Base-by-base conservation (phyloP, 2,888 invertebrate genomes). In the Palloptera scutellata region DNA sequence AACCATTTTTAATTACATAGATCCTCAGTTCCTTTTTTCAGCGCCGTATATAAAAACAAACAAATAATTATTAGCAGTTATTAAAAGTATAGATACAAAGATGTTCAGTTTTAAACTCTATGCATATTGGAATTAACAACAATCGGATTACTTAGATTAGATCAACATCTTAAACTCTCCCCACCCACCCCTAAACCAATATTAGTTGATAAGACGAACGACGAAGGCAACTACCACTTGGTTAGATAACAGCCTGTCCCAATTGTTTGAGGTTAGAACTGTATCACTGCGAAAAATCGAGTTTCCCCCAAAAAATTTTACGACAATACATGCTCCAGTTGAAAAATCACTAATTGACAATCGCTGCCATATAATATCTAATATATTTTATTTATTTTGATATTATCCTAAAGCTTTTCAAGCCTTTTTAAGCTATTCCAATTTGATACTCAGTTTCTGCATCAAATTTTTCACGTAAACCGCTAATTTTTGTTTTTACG, bases 211-310 rank as follows among this genome's bases (percentile, higher is more conserved):
- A 53, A 53, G 15, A 53, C 11, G 11, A n/a, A 15, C 17, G 6
- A 15, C 17, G n/a, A 19, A n/a, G 19, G 20, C 40, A 13, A 15
- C 57, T n/a, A 30, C 40, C 13, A 69, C 66, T 62, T 72, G 72
- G 77, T 82, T 81, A 81, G 81, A 72, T 82, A 81, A 81, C 80
- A 80, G 69, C 72, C 70, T 74, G 52, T 58, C 53, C 57, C 51
- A 17, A 19, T 72, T 64, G 58, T 73, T 81, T 81, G 79, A 81
- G 81, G 81, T 81, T 81, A 81, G 81, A 77, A 70, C 64, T 71
- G 72, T 60, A 67, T 69, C 69, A 40, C 64, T 17, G 20, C 11
- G 30, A 61, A 30, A 19, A 40, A 17, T 13, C 48, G 13, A 53
- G 53, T 10, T 40, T 15, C 51, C 20, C 2, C 30, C 30, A 6